These are phyloP conservation scores for Calidris pugnax DNA, from an alignment of 2,113 vertebrate species.

Conservation along the genomic window DNA sequence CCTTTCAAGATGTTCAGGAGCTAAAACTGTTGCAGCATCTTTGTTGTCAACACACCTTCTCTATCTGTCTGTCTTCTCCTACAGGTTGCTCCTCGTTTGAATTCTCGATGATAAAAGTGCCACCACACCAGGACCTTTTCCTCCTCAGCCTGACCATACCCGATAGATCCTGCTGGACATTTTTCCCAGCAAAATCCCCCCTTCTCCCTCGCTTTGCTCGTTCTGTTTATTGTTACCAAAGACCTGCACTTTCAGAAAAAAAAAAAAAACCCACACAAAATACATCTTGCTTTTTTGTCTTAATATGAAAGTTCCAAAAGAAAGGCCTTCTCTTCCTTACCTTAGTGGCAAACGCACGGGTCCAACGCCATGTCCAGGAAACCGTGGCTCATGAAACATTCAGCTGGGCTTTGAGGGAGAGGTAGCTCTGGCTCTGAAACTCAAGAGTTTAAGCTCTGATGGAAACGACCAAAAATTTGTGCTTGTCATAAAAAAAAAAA, in stretches of 20 bases:
- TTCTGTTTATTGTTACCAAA: conserved; percentile 75
- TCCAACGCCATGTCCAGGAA: not conserved
- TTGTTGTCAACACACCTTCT: not conserved
- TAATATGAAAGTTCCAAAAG: not conserved
- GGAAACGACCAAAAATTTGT: conserved; percentile 29
- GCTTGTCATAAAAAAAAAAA: not conserved
- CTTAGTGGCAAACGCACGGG: not conserved
- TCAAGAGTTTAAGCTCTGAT: not conserved
- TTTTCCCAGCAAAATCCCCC: not conserved
- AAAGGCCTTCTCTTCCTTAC: conserved; percentile 14
- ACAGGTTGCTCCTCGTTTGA: conserved; percentile 94
- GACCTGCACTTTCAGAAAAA: conserved; percentile 80
- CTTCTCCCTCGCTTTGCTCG: conserved; percentile 34
- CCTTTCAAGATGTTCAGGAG: not conserved
- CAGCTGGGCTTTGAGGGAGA: not conserved
- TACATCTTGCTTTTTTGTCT: conserved; percentile 35
- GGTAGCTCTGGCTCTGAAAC: not conserved
- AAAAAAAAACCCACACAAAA: not conserved
- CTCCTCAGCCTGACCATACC: conserved; percentile 58
- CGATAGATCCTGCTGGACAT: not conserved
- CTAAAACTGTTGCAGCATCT: not conserved
- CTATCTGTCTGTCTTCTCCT: not conserved
- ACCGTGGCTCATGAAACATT: not conserved
- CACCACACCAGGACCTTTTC: not conserved
- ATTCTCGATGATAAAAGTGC: conserved; percentile 89